A percentile compares a stretch with the other conserved stretches of the same genome.
These are phyloP conservation scores for Camelus bactrianus DNA, from an alignment of 2,113 vertebrate genomes.

Conservation along the genomic window DNA sequence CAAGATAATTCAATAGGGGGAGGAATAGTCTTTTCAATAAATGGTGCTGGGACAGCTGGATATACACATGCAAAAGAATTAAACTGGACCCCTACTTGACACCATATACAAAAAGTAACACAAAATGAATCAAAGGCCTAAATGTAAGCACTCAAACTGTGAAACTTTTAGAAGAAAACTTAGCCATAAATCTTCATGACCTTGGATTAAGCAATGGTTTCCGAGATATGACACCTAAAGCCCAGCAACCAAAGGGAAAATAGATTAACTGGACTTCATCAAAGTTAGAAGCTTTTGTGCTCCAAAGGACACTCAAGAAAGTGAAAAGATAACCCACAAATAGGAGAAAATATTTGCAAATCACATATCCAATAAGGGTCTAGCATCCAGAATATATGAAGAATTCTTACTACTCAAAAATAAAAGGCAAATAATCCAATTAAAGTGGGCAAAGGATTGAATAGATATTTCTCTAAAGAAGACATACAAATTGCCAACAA, in stretches of 20 bases:
- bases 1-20: background rate
- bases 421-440: background rate
- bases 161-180: background rate
- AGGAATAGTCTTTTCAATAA: slow-evolving; percentile 36
- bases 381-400: background rate
- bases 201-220: background rate
- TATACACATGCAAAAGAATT: slow-evolving; percentile 1
- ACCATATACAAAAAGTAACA: slow-evolving; percentile 12
- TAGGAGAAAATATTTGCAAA: background rate
- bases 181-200: no score
- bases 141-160: slow-evolving; percentile 32
- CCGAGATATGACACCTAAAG: background rate
- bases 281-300: slow-evolving; percentile 7
- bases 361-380: slow-evolving; percentile 1
- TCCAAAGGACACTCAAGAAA: background rate
- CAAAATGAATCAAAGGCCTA: slow-evolving; percentile 14
- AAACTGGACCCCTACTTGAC: background rate
- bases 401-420: slow-evolving; percentile 9
- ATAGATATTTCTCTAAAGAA: slow-evolving; percentile 46
- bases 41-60: background rate
- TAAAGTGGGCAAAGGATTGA: slow-evolving; percentile 19
- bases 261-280: background rate
- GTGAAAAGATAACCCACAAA: background rate
- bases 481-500: background rate
- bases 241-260: slow-evolving; percentile 12